Evolutionary conservation across 92 coral and sea anemone genomes (phyloP), one percentile per base, ranked within the genome.

Genomic region (Palythoa grandis): DNA sequence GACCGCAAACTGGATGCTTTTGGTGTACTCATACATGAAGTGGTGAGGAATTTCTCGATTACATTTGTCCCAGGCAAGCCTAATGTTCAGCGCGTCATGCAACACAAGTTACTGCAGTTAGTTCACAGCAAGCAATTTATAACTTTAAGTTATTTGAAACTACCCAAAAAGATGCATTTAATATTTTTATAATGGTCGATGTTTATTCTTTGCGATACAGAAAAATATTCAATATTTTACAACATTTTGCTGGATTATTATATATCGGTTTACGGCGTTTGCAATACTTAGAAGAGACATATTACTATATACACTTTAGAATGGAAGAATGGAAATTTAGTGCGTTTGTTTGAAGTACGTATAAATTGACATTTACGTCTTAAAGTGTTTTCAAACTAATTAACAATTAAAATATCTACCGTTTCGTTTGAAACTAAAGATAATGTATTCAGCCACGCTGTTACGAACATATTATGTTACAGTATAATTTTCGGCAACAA

Each of bases 11-110:
- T 63, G 85, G 73, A 80, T 11, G 60, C 74, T 66, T 23, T 80
- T 47, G 38, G 74, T 80, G 74, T 22, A 66, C 23, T 76, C 82
- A 76, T 65, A 80, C 85, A 66, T 48, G 61, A 80, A 80, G 74
- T 52, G 74, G 40, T 47, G 74, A 65, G 74, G 85, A n/a, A 57
- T 19, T 57, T 53, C 82, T 63, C 52, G 23, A 48, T 23, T 80
- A 57, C 73, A 17, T 20, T 12, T 25, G 85, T 52, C 74, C 85
- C 86, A 86, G 78, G 70, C 70, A 52, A 86, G 86, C 89, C 89
- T 86, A 71, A 43, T n/a, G n/a, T n/a, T n/a, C 20, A 58, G 83
- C 89, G 75, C 77, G 86, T 70, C 74, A 86, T 50, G 77, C 52
- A 39, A 82, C 47, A 83, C 40, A 70, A 83, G 52, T 58, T 39